Conservation (phyloP, 2,113 vertebrate genomes). For the Tragelaphus imberbis region DNA sequence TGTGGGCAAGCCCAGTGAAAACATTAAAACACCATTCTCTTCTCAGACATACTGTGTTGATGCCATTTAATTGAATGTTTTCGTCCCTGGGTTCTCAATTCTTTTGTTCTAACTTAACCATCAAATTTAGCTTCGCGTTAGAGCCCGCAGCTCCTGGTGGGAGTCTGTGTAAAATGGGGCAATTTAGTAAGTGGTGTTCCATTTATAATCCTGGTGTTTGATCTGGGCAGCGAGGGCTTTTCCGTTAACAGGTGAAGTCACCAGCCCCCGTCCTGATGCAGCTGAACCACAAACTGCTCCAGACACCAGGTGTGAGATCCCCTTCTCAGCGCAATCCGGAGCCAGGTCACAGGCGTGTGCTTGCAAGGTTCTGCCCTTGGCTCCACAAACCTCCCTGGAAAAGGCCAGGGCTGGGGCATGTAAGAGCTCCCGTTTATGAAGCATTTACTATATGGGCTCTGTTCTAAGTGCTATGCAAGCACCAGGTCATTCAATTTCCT, state of each 20-base stretch:
- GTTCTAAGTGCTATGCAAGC: neutral
- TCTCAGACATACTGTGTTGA: neutral
- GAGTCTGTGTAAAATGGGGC: slow-evolving; percentile 34
- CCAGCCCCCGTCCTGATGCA: slow-evolving; percentile 5
- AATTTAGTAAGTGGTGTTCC: slow-evolving; percentile 37
- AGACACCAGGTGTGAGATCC: neutral
- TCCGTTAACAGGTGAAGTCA: neutral
- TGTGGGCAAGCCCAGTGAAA: neutral
- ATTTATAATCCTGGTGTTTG: slow-evolving; percentile 26
- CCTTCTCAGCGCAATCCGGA: neutral
- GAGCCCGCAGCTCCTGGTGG: neutral
- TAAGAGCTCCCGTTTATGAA: neutral
- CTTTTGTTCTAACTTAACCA: neutral
- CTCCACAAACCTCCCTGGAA: neutral
- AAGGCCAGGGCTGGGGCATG: neutral
- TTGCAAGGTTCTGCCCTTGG: neutral
- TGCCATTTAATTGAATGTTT: slow-evolving; percentile 3
- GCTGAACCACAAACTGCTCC: neutral
- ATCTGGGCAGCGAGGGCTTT: neutral
- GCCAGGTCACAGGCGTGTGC: neutral
- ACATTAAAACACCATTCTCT: neutral
- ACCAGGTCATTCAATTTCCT: neutral
- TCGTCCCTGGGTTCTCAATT: neutral
- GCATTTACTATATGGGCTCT: neutral
- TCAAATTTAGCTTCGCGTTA: neutral